Evolutionary conservation across 2,113 vertebrate genomes (phyloP).

Genomic region (Hippocampus barbouri): DNA sequence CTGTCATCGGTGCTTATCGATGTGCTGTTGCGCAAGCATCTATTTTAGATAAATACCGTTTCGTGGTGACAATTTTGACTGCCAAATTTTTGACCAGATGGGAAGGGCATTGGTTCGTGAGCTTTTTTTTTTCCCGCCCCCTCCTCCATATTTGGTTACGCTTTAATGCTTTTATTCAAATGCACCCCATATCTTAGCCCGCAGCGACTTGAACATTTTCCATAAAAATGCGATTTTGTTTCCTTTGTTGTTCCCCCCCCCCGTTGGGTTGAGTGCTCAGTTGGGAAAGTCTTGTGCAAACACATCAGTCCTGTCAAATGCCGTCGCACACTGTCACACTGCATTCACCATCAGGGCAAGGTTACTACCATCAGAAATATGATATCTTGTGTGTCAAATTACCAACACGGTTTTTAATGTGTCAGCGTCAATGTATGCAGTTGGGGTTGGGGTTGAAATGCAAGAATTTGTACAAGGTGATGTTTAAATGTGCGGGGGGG

Average conservation of each 20-base stretch:
- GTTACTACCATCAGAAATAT: slow-evolving; percentile 21
- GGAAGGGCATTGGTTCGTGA: slow-evolving; percentile 29
- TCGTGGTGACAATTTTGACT: slow-evolving; percentile 75
- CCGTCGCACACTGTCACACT: slow-evolving; percentile 17
- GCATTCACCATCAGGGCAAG: slow-evolving; percentile 27
- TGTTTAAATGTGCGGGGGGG: neutral
- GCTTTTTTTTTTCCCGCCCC: slow-evolving; percentile 4
- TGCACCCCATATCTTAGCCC: slow-evolving; percentile 64
- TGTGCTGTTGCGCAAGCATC: neutral
- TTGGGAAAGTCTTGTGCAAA: slow-evolving; percentile 41
- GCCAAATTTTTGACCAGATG: slow-evolving; percentile 75
- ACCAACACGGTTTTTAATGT: slow-evolving; percentile 14
- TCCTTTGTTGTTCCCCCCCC: slow-evolving; percentile 18
- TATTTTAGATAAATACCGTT: slow-evolving; percentile 59
- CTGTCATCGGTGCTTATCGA: neutral
- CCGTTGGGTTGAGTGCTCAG: slow-evolving; percentile 54
- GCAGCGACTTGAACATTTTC: slow-evolving; percentile 63
- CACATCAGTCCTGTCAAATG: slow-evolving; percentile 35
- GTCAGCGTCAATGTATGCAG: neutral
- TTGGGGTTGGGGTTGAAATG: neutral
- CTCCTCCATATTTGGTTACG: slow-evolving; percentile 65
- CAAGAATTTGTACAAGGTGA: neutral
- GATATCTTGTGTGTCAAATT: slow-evolving; percentile 66
- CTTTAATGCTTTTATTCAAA: slow-evolving; percentile 79
- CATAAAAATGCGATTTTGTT: slow-evolving; percentile 66